Evolutionary conservation across 37 sponge, comb jelly and placozoan genomes (phyloP), one percentile per base, ranked within the genome.

Genomic region (Petrosia ficiformis): DNA sequence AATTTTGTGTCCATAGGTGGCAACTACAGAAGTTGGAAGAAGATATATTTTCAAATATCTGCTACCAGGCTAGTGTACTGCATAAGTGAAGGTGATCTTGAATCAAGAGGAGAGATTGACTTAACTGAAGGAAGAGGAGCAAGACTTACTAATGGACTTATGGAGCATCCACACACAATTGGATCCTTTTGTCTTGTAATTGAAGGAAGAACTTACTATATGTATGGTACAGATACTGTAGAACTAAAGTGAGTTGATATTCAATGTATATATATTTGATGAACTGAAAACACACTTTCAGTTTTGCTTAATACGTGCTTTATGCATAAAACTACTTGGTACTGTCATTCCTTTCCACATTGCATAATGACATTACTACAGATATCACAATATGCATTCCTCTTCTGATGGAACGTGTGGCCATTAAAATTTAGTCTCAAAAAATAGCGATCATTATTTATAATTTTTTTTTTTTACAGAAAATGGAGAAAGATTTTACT

Each of bases 1-100:
- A n/a, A n/a, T n/a, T n/a, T n/a, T n/a, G n/a, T n/a, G n/a, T n/a
- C n/a, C n/a, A 48, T 71, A 89, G 89, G 89, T 44, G 89, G 89
- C 5, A 30, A 37, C 0, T 72, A 83, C 57, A 76, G 74, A 21
- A 83, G 57, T 22, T 89, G 89, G 89, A 83, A 89, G 61, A 83
- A 75, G 66, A 57, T 84, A 37, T 83, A 79, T 25, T 89, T 83
- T 42, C 65, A 76, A 4, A 69, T 89, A 42, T 42, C 22, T 5
- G 76, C 65, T 4, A 25, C 64, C 2, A 44, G 58, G 2, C 71
- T 89, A 32, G 24, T 39, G 19, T 89, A 89, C 80, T 89, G 70
- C 44, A 63, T 31, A 19, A 79, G 34, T 26, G 57, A 89, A 41
- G 57, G 21, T 22, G 80, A 83, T 40, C 31, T 24, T 10, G 38